Base-by-base conservation (phyloP, 1,140 invertebrate species). In the Sinonovacula constricta region DNA sequence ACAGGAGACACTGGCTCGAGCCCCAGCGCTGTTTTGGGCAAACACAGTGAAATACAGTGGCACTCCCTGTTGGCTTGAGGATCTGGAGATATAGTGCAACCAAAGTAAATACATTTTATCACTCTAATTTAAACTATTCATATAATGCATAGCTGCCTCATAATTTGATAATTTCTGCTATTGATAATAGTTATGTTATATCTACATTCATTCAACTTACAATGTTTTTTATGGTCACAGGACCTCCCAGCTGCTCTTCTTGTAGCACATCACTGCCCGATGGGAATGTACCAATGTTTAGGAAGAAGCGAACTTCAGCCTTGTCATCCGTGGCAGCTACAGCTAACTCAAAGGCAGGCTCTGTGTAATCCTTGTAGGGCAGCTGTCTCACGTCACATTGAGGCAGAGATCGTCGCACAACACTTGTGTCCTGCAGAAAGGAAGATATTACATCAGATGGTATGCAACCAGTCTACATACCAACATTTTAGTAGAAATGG, bases 21-120 rank as follows among this genome's bases (percentile, higher is more conserved):
- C 70, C 15, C 81, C 80, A 5, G 53, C 76, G 49, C 70, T 82
- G 72, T 85, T 85, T 57, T 60, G 53, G 18, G 78, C 84, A 60
- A 14, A 60, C 34, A 85, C 62, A 3, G 66, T 81, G 75, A 85
- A 82, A 63, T 79, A 84, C 3, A 85, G 33, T 1, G 81, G 74
- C 2, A 62, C 60, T 5, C 81, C 81, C 22, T 7, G 7, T 18
- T 45, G 39, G n/a, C 7, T 45, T 45, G 7, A 45, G 39, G 18
- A 45, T 18, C 39, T 45, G 39, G 18, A 45, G 18, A 10, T 18
- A 45, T 45, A 45, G 18, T 45, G n/a, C n/a, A n/a, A n/a, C n/a
- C n/a, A n/a, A n/a, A n/a, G n/a, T n/a, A n/a, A n/a, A n/a, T n/a
- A n/a, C n/a, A n/a, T n/a, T n/a, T n/a, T n/a, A n/a, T n/a, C n/a